phyloP scores from a whole-genome alignment of 2,888 invertebrate species.

The Hirudinaria manillensis region DNA sequence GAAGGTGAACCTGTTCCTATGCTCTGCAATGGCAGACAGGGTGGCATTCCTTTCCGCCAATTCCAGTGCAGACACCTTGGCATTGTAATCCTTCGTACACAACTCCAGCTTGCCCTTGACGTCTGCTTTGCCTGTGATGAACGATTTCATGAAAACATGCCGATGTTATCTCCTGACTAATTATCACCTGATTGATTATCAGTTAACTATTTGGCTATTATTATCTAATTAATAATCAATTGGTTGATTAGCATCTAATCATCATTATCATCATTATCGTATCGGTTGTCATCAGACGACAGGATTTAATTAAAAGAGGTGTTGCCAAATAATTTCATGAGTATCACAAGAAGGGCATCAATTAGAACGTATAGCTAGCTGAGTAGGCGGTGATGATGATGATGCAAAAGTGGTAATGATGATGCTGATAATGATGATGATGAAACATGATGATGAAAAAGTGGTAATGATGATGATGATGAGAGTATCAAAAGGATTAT shows the following conservation, averaged over 20 bases:
- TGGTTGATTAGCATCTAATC: not conserved
- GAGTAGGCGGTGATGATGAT: not conserved
- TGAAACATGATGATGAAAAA: too few species aligned
- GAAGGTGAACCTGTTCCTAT: not conserved
- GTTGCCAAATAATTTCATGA: not conserved
- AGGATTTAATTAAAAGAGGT: not conserved
- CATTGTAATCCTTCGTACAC: constrained; percentile 2
- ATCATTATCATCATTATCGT: not conserved
- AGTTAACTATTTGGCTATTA: too few species aligned
- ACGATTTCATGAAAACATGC: too few species aligned
- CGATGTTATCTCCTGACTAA: too few species aligned
- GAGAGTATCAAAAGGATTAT: too few species aligned
- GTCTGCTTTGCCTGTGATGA: not conserved
- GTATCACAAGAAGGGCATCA: not conserved
- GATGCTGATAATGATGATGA: not conserved
- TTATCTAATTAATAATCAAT: too few species aligned
- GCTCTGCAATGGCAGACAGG: not conserved
- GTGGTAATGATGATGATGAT: not conserved
- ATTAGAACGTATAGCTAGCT: constrained; percentile 65
- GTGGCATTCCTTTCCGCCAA: not conserved
- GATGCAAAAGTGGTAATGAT: not conserved
- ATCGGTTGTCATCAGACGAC: not conserved
- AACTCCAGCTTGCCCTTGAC: constrained; percentile 6
- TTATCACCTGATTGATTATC: too few species aligned
- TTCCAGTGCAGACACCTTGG: constrained; percentile 8